A percentile compares a stretch with the other conserved stretches of the same genome.
Evolutionary conservation across 1,140 invertebrate genomes (phyloP).

Genomic region (Ceratosolen solmsi): DNA sequence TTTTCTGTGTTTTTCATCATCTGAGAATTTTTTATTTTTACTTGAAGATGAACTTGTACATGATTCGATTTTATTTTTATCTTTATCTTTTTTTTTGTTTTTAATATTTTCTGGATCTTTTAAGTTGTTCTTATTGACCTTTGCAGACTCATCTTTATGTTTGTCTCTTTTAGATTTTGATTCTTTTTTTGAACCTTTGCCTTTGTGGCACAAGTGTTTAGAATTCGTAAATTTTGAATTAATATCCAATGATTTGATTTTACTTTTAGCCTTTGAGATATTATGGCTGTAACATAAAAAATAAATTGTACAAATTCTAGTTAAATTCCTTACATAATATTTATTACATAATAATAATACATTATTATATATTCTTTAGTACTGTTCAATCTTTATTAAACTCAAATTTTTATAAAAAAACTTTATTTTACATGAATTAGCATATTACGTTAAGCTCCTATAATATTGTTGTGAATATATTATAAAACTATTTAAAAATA

Average conservation of each 20-base stretch:
- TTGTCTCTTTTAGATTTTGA: conserved; percentile 44
- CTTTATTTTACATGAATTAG: too few species aligned
- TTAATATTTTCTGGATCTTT: conserved; percentile 50
- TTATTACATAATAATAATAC: too few species aligned
- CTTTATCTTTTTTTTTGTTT: conserved; percentile 45
- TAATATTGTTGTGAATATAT: too few species aligned
- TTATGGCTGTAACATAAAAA: conserved; percentile 36
- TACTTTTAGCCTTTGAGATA: conserved; percentile 36
- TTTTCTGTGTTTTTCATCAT: conserved; percentile 33
- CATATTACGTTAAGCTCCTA: too few species aligned
- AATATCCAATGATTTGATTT: conserved; percentile 34
- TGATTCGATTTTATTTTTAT: conserved; percentile 40
- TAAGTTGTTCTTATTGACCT: conserved; percentile 52
- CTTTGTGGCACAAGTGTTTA: conserved; percentile 42
- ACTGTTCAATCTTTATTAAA: too few species aligned
- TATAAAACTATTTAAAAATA: too few species aligned
- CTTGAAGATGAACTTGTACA: conserved; percentile 16
- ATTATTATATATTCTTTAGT: too few species aligned
- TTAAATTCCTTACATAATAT: too few species aligned
- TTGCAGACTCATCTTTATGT: conserved; percentile 50
- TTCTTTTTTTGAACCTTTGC: conserved; percentile 51
- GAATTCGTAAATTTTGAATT: conserved; percentile 27
- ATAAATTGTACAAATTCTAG: too few species aligned
- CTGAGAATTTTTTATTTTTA: conserved; percentile 38
- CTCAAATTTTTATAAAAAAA: too few species aligned